phyloP scores from a whole-genome alignment of 2,797 vertebrate species.

The Lithobates sylvaticus region DNA sequence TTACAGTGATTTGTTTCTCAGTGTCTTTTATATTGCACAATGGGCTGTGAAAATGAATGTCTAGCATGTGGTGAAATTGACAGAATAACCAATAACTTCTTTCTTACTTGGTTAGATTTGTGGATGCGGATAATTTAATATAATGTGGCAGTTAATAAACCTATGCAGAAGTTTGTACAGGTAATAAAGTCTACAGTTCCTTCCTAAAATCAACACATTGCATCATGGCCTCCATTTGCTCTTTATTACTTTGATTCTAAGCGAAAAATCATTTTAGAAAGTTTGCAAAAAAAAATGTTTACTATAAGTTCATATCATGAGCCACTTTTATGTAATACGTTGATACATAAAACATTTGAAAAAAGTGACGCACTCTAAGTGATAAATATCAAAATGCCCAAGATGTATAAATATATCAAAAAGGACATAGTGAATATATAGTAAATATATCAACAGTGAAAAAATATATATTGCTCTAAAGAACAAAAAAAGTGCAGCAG shows the following conservation, averaged over 20 bases:
- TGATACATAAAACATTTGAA: too few relatives aligned
- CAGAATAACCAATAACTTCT: constrained; percentile 34
- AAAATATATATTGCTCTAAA: too few relatives aligned
- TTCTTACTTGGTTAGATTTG: constrained; percentile 20
- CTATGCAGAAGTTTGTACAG: constrained; percentile 15
- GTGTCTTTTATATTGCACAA: not conserved
- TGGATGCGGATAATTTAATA: constrained; percentile 25
- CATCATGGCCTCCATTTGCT: constrained; percentile 10
- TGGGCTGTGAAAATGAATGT: constrained; percentile 8
- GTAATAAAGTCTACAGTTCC: constrained; percentile 15
- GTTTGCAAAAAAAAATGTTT: not conserved
- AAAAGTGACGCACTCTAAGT: too few relatives aligned
- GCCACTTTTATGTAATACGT: not conserved
- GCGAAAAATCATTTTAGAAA: not conserved
- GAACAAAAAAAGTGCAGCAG: too few relatives aligned
- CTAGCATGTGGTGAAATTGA: constrained; percentile 9
- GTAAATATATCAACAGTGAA: too few relatives aligned
- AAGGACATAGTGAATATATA: too few relatives aligned
- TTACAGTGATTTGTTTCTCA: not conserved
- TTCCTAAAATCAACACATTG: constrained; percentile 28
- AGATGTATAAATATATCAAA: too few relatives aligned
- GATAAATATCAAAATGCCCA: too few relatives aligned
- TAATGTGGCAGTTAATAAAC: constrained; percentile 35
- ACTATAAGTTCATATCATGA: constrained; percentile 4
- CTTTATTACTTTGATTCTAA: constrained; percentile 29